Conservation (phyloP, 1,140 invertebrate species). For the Penaeus japonicus region DNA sequence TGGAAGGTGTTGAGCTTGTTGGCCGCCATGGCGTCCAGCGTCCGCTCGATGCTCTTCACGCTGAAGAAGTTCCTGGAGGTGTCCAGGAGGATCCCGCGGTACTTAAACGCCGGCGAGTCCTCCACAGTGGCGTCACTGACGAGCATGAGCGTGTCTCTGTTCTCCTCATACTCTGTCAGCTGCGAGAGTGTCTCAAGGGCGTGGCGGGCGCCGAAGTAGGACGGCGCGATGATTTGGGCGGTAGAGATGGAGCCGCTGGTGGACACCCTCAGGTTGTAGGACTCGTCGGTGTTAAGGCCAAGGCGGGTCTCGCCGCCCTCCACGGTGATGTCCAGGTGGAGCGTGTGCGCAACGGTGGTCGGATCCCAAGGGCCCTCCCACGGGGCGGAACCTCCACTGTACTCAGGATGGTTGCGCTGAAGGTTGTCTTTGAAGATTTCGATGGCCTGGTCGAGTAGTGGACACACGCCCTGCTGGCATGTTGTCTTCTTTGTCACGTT, state of each 20-base stretch:
- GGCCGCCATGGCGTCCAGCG: conserved; percentile 80
- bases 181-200: conserved; percentile 62
- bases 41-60: conserved; percentile 75
- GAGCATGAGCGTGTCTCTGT: conserved; percentile 32
- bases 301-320: conserved; percentile 61
- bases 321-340: conserved; percentile 29
- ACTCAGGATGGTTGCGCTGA: conserved; percentile 27
- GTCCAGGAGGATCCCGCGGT: conserved; percentile 56
- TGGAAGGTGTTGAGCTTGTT: conserved; percentile 87
- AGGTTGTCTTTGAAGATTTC: conserved; percentile 36
- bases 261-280: conserved; percentile 70
- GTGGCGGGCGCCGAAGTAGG: conserved; percentile 62
- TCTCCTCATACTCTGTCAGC: conserved; percentile 59
- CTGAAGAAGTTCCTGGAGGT: conserved; percentile 67
- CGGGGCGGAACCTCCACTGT: background rate
- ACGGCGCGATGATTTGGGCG: conserved; percentile 56
- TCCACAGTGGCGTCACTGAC: conserved; percentile 4
- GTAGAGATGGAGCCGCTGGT: conserved; percentile 57
- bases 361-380: background rate
- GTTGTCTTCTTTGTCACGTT: background rate
- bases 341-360: background rate
- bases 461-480: background rate
- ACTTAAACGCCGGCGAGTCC: conserved; percentile 47
- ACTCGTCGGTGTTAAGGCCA: conserved; percentile 74
- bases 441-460: background rate